Evolutionary conservation across 2,888 invertebrate genomes (phyloP), one percentile per base, ranked within the genome.

Genomic region (Cheilosia vernalis): DNA sequence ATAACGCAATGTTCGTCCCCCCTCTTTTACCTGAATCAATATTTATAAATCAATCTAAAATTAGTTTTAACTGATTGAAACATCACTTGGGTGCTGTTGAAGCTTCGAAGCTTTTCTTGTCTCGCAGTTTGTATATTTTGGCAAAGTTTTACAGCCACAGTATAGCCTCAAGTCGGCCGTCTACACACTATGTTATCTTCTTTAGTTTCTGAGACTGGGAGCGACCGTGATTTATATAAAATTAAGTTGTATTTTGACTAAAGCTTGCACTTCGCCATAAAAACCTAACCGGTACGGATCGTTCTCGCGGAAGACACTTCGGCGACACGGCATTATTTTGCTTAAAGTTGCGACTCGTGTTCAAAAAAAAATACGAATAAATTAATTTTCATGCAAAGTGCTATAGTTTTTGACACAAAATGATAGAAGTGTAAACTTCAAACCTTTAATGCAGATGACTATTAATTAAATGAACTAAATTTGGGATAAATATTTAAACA

Each of bases 261-360:
- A 63, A 81, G 85, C 76, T 85, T 81, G 51, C 72, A 85, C 44
- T 85, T 80, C 51, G 76, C 61, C 70, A 70, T 80, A 58, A 77
- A 80, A 77, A 76, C 63, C 63, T 30, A 67, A 72, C 60, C 85
- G 81, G 72, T 67, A 77, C 61, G 63, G 63, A 77, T 81, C 61
- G 73, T 67, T 66, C 15, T 66, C 51, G 84, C 63, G 80, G 49
- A 72, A 81, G 72, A 77, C 44, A 72, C 51, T 64, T 55, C 30
- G 76, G 72, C 76, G 81, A 77, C 63, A 42, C 72, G 76, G 27
- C 55, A 56, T 19, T 77, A 53, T 33, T 24, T 19, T 64, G 51
- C 19, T 64, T 53, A 33, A 74, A 56, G 61, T 4, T 4, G n/a
- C n/a, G 5, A 56, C n/a, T 55, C 4, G 47, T n/a, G 49, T 15